Evolutionary conservation across 2,113 vertebrate genomes (phyloP).

Genomic region (Ciconia stormi): DNA sequence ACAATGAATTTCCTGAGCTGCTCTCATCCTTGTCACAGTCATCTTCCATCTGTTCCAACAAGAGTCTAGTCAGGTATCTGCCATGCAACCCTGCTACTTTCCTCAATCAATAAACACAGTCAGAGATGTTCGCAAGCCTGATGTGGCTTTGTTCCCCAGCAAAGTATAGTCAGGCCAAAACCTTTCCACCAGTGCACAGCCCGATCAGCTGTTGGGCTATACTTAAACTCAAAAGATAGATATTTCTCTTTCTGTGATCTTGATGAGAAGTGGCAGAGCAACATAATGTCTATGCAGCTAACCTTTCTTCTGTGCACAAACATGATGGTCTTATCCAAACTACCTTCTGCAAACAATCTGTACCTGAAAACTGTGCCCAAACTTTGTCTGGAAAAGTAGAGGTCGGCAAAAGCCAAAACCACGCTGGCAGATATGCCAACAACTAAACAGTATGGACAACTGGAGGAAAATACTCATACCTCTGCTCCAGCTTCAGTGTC

Average conservation of each 20-base stretch:
- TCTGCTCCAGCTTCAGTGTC: background rate
- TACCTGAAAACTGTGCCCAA: background rate
- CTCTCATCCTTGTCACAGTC: background rate
- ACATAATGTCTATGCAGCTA: background rate
- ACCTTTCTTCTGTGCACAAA: background rate
- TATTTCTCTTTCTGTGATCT: background rate
- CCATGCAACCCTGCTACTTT: background rate
- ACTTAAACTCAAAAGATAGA: background rate
- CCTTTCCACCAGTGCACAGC: background rate
- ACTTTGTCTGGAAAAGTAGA: background rate
- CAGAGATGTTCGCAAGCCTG: background rate
- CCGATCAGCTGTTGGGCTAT: background rate
- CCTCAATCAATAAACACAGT: rapidly evolving
- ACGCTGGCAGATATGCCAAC: rapidly evolving
- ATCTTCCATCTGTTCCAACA: background rate
- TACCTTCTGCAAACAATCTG: background rate
- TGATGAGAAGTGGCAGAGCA: background rate
- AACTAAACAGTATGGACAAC: background rate
- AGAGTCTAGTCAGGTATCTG: background rate
- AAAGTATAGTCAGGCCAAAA: background rate
- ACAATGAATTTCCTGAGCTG: background rate
- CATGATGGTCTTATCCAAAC: background rate
- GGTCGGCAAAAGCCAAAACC: background rate
- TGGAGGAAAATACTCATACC: background rate
- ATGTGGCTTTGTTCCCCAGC: background rate